Evolutionary conservation across 2,888 invertebrate species (phyloP).

Genomic region (Drosophila borborema): DNA sequence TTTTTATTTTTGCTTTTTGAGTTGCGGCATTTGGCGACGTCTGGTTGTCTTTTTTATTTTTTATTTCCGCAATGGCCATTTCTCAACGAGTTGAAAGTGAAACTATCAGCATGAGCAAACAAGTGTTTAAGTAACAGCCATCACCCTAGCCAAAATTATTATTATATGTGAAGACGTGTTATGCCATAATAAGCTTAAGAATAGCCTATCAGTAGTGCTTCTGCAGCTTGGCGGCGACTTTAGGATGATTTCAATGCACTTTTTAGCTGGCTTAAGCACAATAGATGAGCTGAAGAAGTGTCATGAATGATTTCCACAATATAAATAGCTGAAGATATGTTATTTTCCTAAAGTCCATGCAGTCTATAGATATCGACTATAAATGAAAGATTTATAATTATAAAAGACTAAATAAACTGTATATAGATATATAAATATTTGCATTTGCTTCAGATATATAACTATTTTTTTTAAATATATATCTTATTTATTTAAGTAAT

Average conservation of each 20-base stretch:
- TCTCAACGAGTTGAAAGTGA: constrained; percentile 66
- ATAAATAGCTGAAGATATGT: neutral
- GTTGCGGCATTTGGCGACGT: constrained; percentile 59
- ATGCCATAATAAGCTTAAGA: neutral
- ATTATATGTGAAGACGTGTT: neutral
- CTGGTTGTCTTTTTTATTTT: constrained; percentile 72
- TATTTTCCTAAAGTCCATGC: neutral
- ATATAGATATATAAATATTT: too few relatives aligned
- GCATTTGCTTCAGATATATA: too few relatives aligned
- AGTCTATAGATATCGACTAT: too few relatives aligned
- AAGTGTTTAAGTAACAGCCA: constrained; percentile 38
- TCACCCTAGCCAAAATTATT: constrained; percentile 24
- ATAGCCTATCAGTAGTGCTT: neutral
- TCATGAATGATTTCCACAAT: neutral
- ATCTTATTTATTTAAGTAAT: too few relatives aligned
- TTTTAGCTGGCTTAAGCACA: neutral
- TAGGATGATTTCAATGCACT: too few relatives aligned
- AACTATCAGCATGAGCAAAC: constrained; percentile 52
- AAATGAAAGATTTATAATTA: neutral
- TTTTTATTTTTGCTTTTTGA: constrained; percentile 32
- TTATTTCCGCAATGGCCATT: constrained; percentile 75
- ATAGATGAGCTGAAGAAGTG: neutral
- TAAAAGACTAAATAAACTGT: neutral
- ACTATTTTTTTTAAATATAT: too few relatives aligned
- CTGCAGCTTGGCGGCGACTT: too few relatives aligned